phyloP scores from a whole-genome alignment of 1,140 invertebrate species.

The Atta texana region DNA sequence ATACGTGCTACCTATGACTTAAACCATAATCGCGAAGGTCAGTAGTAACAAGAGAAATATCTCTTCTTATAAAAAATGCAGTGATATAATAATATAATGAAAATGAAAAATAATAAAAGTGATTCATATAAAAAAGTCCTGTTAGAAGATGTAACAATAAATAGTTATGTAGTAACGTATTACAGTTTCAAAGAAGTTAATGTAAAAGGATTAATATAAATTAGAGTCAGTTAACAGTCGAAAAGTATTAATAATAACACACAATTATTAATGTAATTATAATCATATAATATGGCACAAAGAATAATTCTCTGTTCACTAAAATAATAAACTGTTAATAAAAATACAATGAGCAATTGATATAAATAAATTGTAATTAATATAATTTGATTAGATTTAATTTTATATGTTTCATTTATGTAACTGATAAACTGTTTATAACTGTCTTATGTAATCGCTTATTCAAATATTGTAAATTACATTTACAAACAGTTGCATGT shows the following conservation, averaged over 20 bases:
- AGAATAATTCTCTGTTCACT: background rate
- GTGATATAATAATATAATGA: background rate
- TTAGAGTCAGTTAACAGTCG: background rate
- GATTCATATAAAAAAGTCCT: background rate
- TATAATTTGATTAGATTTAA: slow-evolving; percentile 7
- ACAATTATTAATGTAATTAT: background rate
- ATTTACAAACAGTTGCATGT: slow-evolving; percentile 30
- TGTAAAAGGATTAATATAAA: background rate
- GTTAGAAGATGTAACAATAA: background rate
- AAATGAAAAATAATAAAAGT: background rate
- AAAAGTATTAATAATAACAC: background rate
- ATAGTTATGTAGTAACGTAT: background rate
- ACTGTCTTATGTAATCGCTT: slow-evolving; percentile 8
- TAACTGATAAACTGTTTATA: slow-evolving; percentile 1
- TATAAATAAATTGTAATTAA: slow-evolving; percentile 14
- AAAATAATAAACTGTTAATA: background rate
- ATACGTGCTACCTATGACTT: slow-evolving; percentile 35
- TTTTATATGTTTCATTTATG: background rate
- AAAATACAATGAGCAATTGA: background rate
- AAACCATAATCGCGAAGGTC: slow-evolving; percentile 14
- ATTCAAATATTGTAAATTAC: slow-evolving; percentile 52
- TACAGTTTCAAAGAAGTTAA: background rate
- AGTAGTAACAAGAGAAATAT: background rate
- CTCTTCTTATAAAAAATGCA: background rate
- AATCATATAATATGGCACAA: background rate